phyloP scores from a whole-genome alignment of 2,797 vertebrate species.

The Anisognathus igniventris region DNA sequence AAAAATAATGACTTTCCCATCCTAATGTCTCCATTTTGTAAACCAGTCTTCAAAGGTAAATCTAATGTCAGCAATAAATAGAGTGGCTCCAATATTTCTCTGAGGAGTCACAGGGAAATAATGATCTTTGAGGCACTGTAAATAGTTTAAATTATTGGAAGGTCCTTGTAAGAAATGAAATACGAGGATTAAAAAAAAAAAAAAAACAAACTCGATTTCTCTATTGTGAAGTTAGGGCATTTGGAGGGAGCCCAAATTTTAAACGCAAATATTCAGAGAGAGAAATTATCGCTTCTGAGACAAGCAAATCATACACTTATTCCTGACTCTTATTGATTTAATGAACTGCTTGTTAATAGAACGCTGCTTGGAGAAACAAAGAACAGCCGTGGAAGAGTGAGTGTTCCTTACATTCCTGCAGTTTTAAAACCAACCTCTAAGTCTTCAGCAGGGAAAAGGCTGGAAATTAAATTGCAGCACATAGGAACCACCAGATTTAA shows the following conservation, averaged over 20 bases:
- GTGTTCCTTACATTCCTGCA: conserved; percentile 3
- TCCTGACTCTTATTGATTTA: conserved; percentile 51
- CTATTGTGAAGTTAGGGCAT: conserved; percentile 30
- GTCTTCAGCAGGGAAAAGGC: background rate
- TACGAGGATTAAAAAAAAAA: conserved; percentile 33
- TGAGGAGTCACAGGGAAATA: conserved; percentile 61
- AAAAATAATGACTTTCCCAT: conserved; percentile 67
- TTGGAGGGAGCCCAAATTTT: conserved; percentile 61
- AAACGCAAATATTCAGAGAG: conserved; percentile 68
- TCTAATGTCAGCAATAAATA: conserved; percentile 70
- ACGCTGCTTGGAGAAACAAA: background rate
- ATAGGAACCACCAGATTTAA: background rate
- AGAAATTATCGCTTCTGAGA: conserved; percentile 47
- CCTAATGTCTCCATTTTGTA: conserved; percentile 70
- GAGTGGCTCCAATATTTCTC: conserved; percentile 62
- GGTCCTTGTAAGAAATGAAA: conserved; percentile 69
- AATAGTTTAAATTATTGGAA: conserved; percentile 74
- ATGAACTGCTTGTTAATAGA: conserved; percentile 40
- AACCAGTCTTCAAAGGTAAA: conserved; percentile 70
- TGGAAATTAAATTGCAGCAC: background rate
- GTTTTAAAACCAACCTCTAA: conserved; percentile 17
- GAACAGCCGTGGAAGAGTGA: background rate
- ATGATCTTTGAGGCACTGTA: conserved; percentile 67
- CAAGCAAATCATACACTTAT: conserved; percentile 49
- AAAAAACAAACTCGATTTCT: background rate